Conservation (phyloP, 1,140 invertebrate species). For the Bradysia coprophila region DNA sequence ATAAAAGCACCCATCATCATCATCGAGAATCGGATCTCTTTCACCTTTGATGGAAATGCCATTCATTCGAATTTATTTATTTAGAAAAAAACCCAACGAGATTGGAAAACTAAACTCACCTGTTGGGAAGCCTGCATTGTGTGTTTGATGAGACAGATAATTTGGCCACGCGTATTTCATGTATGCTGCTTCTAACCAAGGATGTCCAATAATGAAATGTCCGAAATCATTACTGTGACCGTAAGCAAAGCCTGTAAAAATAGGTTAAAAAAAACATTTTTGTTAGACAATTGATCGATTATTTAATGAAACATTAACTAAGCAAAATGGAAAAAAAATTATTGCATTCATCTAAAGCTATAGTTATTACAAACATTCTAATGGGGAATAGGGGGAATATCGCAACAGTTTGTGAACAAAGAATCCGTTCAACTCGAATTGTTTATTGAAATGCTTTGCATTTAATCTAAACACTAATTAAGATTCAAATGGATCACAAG, state of each 20-base stretch:
- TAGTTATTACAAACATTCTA: too few relatives aligned
- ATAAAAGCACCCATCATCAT: too few relatives aligned
- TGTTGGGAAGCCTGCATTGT: slow-evolving; percentile 37
- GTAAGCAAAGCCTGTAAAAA: slow-evolving; percentile 47
- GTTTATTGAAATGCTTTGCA: too few relatives aligned
- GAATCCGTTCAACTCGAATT: too few relatives aligned
- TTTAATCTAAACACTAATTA: too few relatives aligned
- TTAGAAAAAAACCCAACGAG: slow-evolving; percentile 7
- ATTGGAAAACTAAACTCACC: slow-evolving; percentile 4
- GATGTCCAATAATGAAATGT: slow-evolving; percentile 48
- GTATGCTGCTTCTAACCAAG: slow-evolving; percentile 58
- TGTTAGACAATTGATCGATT: too few relatives aligned
- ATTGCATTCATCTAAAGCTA: not conserved
- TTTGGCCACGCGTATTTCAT: slow-evolving; percentile 52
- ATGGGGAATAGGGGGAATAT: too few relatives aligned
- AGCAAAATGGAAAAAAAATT: not conserved
- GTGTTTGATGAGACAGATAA: slow-evolving; percentile 23
- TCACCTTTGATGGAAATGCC: too few relatives aligned
- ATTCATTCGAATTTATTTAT: slow-evolving; percentile 1
- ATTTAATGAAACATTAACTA: too few relatives aligned
- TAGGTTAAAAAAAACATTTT: slow-evolving; percentile 11
- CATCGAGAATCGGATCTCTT: too few relatives aligned
- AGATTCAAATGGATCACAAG: too few relatives aligned
- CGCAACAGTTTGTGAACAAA: too few relatives aligned
- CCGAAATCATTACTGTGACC: slow-evolving; percentile 45